Conservation (phyloP, 2,113 vertebrate species). For the Xiphorhynchus elegans region DNA sequence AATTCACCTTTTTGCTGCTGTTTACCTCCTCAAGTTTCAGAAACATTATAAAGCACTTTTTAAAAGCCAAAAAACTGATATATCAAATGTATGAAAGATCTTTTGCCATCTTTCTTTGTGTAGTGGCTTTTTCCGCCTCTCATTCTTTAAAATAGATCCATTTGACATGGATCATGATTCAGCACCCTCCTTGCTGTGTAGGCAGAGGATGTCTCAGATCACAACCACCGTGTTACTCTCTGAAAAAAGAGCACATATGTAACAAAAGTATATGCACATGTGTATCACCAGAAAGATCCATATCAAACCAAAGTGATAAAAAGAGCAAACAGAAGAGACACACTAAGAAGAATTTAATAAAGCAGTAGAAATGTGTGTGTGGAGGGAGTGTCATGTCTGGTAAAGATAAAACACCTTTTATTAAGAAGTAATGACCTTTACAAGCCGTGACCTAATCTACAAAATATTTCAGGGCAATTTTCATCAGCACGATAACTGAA, state of each 20-base stretch:
- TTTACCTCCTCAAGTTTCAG: background rate
- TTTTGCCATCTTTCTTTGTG: background rate
- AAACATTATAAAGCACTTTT: background rate
- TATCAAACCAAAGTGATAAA: background rate
- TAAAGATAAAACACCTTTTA: background rate
- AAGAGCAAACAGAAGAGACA: background rate
- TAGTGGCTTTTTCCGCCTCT: background rate
- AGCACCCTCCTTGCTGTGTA: background rate
- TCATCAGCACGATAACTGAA: background rate
- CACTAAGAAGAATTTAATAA: background rate
- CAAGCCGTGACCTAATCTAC: background rate
- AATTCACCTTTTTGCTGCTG: background rate
- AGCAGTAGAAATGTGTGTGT: background rate
- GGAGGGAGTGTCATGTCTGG: fast-evolving
- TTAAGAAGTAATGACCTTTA: background rate
- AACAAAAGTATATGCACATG: background rate
- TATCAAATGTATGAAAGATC: background rate
- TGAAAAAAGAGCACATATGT: background rate
- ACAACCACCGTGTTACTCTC: background rate
- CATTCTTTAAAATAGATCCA: background rate
- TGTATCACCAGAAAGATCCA: background rate
- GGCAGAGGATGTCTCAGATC: background rate
- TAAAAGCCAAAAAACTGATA: background rate
- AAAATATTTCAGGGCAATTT: background rate
- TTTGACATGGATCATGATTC: background rate